Evolutionary conservation across 2,888 invertebrate genomes (phyloP), one percentile per base, ranked within the genome.

Genomic region (Branchinecta sandiegonensis): DNA sequence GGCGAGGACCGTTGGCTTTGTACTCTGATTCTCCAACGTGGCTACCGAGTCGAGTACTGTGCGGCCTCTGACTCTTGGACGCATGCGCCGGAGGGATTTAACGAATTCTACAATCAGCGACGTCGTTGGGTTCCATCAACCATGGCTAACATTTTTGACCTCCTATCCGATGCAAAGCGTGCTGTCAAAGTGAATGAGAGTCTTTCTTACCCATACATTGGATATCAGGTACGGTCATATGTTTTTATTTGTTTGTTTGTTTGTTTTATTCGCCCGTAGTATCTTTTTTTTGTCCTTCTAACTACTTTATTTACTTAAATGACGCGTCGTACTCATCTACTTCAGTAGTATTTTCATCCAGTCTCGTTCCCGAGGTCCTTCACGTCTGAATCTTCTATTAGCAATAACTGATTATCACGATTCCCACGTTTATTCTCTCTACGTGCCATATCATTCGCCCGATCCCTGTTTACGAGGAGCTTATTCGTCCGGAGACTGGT

Each of bases 81-180:
- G 3, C 72, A 73, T 73, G 81, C 81, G 7, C 83, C 83, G 0
- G 82, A 83, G 75, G 78, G 78, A 11, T 82, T 82, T 74, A 76
- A 77, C 67, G 82, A 83, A 74, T 83, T 83, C 74, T 83, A 79
- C 76, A 82, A 81, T 72, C 82, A 82, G 73, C 75, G 83, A 46
- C 74, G 83, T 56, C 76, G 83, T 17, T 83, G 83, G 83, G 79
- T 81, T 23, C 82, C 83, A 2, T 82, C 82, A 4, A 83, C 83
- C 2, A 79, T 83, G 77, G 82, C 82, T 64, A 83, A 83, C 74
- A 81, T 82, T 67, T 74, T 82, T 71, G 83, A 83, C 73, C 75
- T 83, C 23, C 74, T 80, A 7, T 72, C 74, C 13, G 79, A 80
- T 71, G 79, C 78, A 73, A 76, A 78, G 70, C 75, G 76, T 66